Conservation (phyloP, 2,113 vertebrate species). For the Vimba vimba region DNA sequence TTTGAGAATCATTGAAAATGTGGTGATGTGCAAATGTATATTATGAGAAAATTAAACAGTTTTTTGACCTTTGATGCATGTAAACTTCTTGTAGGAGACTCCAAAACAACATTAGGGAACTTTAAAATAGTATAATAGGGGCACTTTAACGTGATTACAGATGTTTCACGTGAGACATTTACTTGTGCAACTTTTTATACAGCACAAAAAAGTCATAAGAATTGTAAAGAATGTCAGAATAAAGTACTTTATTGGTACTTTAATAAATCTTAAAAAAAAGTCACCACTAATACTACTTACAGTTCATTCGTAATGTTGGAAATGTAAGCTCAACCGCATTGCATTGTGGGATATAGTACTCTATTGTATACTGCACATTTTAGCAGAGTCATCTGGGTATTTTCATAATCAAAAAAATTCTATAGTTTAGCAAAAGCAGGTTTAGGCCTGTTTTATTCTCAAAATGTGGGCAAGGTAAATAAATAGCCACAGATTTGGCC, state of each 20-base stretch:
- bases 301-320: not conserved
- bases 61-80: no score
- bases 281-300: not conserved
- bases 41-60: no score
- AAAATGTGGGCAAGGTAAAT: conserved; percentile 25
- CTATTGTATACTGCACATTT: no score
- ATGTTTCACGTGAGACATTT: not conserved
- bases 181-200: not conserved
- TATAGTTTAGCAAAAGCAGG: not conserved
- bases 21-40: no score
- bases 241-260: no score
- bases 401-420: not conserved
- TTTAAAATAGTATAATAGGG: no score
- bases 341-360: not conserved
- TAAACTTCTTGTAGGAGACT: no score
- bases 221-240: not conserved
- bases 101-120: no score
- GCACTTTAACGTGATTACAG: not conserved
- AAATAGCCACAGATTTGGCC: conserved; percentile 20
- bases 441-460: not conserved
- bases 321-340: not conserved
- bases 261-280: not conserved
- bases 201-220: not conserved
- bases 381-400: no score
- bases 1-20: no score